These are phyloP conservation scores for Labroides dimidiatus DNA, from an alignment of 2,797 vertebrate species.

Conservation along the genomic window DNA sequence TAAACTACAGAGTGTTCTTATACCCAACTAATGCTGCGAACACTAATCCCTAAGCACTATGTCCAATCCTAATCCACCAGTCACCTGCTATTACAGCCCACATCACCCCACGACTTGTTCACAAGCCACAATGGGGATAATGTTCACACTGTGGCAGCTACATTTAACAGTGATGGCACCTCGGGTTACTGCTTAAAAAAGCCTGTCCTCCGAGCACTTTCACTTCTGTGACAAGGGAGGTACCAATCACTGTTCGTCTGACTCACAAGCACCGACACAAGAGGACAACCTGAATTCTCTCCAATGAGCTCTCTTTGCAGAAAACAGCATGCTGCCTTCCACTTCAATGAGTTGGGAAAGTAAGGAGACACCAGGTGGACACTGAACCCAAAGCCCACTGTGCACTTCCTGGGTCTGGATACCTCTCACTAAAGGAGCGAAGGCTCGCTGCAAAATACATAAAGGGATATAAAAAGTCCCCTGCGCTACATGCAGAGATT, in stretches of 20 bases:
- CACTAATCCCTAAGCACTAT: conserved; percentile 9
- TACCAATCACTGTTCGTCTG: conserved; percentile 9
- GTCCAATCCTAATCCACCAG: conserved; percentile 4
- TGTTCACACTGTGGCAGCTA: conserved; percentile 7
- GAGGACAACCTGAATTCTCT: conserved; percentile 49
- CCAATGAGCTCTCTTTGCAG: conserved; percentile 30
- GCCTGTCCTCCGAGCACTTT: conserved; percentile 1
- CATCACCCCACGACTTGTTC: conserved; percentile 5
- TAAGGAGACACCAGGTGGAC: conserved; percentile 14
- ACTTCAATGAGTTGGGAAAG: conserved; percentile 24
- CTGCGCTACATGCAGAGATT: conserved; percentile 12
- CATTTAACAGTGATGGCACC: conserved; percentile 16
- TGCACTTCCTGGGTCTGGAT: neutral
- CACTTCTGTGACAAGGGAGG: conserved; percentile 13
- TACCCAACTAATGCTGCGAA: conserved; percentile 9
- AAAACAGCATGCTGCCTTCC: conserved; percentile 25
- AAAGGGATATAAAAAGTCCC: neutral
- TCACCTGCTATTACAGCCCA: neutral
- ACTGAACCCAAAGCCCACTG: neutral
- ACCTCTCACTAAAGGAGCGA: conserved; percentile 1
- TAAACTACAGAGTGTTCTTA: conserved; percentile 5
- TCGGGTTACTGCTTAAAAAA: conserved; percentile 26
- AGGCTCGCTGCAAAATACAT: conserved; percentile 12
- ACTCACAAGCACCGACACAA: conserved; percentile 30
- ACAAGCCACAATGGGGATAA: conserved; percentile 3